Conservation (phyloP, 2,797 vertebrate genomes). For the Merluccius polli region DNA sequence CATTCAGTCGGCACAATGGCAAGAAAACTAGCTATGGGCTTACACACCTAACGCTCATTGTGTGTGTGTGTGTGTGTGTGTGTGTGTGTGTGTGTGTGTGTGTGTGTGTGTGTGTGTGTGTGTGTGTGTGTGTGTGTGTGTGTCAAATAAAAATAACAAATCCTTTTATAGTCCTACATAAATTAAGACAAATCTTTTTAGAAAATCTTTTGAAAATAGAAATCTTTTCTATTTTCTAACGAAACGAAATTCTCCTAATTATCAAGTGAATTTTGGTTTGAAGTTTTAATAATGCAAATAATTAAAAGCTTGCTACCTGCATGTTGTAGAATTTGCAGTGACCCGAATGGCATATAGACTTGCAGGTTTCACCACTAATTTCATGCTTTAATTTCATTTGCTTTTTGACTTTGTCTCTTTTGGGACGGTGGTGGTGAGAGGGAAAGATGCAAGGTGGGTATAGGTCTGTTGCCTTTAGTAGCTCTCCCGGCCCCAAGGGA, state of each 20-base stretch:
- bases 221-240: too few relatives aligned
- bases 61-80: background rate
- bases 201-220: too few relatives aligned
- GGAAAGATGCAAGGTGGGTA: conserved; percentile 74
- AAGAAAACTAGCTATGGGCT: background rate
- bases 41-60: background rate
- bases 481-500: conserved; percentile 83
- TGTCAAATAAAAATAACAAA: background rate
- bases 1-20: background rate
- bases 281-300: conserved; percentile 42
- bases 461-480: conserved; percentile 74
- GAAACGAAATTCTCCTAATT: background rate
- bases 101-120: background rate
- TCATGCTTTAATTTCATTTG: conserved; percentile 72
- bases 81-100: background rate
- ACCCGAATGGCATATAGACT: background rate
- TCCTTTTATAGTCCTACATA: background rate
- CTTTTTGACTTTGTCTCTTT: conserved; percentile 76
- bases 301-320: conserved; percentile 8
- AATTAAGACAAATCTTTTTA: background rate
- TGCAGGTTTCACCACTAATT: conserved; percentile 46
- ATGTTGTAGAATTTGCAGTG: conserved; percentile 7
- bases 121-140: too few relatives aligned
- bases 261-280: background rate
- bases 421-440: conserved; percentile 73